Percentiles rank a stretch among this genome's conserved stretches.
These are phyloP conservation scores for Tetraneura akinire DNA, from an alignment of 1,140 invertebrate genomes.

Conservation along the genomic window DNA sequence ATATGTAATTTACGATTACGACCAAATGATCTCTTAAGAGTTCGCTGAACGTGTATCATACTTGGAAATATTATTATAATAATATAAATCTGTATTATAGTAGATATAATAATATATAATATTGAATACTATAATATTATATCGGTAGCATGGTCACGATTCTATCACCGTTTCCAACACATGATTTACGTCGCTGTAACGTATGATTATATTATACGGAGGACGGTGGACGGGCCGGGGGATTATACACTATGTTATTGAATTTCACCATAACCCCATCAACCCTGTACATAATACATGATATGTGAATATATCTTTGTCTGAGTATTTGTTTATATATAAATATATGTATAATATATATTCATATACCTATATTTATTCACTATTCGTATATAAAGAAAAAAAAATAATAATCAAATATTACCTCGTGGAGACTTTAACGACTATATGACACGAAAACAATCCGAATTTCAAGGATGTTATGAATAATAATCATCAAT, in stretches of 20 bases:
- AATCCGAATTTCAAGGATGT: constrained; percentile 6
- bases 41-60: neutral
- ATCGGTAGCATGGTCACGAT: constrained; percentile 46
- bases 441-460: constrained; percentile 29
- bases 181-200: constrained; percentile 35
- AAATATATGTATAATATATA: neutral
- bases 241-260: constrained; percentile 42
- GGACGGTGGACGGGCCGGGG: neutral
- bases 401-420: constrained; percentile 37
- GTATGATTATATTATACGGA: constrained; percentile 29
- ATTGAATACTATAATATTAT: no score
- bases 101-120: no score
- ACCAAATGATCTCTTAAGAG: neutral
- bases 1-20: neutral
- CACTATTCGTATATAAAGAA: no score
- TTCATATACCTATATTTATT: no score
- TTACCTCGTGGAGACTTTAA: constrained; percentile 35
- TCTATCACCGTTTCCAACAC: constrained; percentile 44
- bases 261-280: constrained; percentile 35
- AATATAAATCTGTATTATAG: neutral
- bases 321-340: constrained; percentile 37
- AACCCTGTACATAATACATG: constrained; percentile 3
- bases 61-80: no score
- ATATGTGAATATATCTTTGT: constrained; percentile 15
- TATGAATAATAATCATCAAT: no score